phyloP scores from a whole-genome alignment of 2,797 vertebrate species.

The Phoxinus dragarum region DNA sequence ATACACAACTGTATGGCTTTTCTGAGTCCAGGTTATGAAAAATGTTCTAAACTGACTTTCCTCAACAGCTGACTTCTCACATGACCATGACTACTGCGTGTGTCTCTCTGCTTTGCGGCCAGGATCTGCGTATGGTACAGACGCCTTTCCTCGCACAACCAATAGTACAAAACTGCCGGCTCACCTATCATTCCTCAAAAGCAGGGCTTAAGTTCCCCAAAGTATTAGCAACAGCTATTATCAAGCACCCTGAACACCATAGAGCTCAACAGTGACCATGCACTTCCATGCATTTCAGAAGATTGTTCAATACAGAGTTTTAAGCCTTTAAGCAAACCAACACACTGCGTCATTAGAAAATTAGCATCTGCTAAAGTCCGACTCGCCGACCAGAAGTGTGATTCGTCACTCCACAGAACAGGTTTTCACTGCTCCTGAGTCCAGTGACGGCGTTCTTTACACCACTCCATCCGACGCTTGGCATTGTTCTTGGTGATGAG shows the following conservation, averaged over 20 bases:
- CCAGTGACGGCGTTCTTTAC: no score
- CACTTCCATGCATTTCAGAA: background rate
- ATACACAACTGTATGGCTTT: constrained; percentile 11
- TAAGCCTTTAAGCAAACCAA: background rate
- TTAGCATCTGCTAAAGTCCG: background rate
- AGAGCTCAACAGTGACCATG: constrained; percentile 19
- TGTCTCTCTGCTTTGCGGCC: constrained; percentile 80
- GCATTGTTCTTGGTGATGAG: no score
- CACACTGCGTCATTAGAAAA: background rate
- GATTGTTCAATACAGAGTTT: background rate
- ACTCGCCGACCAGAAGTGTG: background rate
- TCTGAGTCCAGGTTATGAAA: constrained; percentile 66
- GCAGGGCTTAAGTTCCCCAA: constrained; percentile 40
- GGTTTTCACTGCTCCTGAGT: background rate
- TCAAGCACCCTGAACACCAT: background rate
- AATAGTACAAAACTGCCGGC: constrained; percentile 47
- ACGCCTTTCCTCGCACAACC: constrained; percentile 46
- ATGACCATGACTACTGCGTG: constrained; percentile 86
- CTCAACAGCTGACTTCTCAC: constrained; percentile 80
- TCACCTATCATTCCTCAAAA: constrained; percentile 36
- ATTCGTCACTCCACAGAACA: background rate
- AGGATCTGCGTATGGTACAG: constrained; percentile 82
- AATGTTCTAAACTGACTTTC: constrained; percentile 81
- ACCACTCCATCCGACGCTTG: no score
- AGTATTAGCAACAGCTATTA: background rate